Conservation (phyloP, 2,113 vertebrate genomes). For the Erythrolamprus reginae region DNA sequence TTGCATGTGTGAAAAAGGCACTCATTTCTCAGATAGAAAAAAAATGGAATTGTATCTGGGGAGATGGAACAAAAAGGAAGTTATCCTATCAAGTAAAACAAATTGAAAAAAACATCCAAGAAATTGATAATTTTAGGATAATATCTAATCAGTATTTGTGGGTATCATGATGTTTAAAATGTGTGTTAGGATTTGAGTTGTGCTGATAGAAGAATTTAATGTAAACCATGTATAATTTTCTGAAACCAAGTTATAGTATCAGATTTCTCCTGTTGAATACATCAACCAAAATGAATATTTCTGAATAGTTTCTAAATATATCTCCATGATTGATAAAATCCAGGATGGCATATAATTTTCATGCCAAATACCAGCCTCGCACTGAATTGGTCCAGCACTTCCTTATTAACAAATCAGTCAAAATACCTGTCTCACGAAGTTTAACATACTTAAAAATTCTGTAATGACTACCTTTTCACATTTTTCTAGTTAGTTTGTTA, state of each 20-base stretch:
- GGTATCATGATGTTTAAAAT: constrained; percentile 27
- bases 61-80: constrained; percentile 32
- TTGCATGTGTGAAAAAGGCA: constrained; percentile 51
- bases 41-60: constrained; percentile 41
- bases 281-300: background rate
- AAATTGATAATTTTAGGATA: constrained; percentile 42
- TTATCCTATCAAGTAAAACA: constrained; percentile 39
- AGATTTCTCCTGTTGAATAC: background rate
- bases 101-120: constrained; percentile 7
- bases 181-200: constrained; percentile 28
- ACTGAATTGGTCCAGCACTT: background rate
- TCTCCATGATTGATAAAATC: background rate
- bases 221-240: background rate
- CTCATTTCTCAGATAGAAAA: constrained; percentile 46
- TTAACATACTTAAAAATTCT: background rate
- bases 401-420: background rate
- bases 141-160: constrained; percentile 46
- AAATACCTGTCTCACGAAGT: background rate
- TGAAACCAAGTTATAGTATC: constrained; percentile 13
- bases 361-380: background rate
- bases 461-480: background rate
- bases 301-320: background rate
- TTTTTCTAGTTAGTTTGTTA: background rate
- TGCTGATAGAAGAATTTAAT: constrained; percentile 25
- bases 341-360: background rate